These are phyloP conservation scores for Agrypnia vestita DNA, from an alignment of 1,140 invertebrate genomes.

Conservation along the genomic window DNA sequence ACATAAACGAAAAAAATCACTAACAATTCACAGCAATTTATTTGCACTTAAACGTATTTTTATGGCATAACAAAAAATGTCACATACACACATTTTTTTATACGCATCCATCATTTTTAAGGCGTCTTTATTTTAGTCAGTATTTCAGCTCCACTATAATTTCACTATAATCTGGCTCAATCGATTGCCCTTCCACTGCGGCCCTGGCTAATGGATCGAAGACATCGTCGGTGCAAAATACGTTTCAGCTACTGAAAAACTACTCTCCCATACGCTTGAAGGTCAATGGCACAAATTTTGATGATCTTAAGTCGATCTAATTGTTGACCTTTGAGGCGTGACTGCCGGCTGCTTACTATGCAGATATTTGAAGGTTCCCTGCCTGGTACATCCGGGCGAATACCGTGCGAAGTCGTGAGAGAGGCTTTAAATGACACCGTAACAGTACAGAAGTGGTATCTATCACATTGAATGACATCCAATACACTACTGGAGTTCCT, in stretches of 20 bases:
- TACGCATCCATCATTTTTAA: no score
- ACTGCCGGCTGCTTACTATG: constrained; percentile 21
- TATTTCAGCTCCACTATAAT: no score
- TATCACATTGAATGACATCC: neutral
- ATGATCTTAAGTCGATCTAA: constrained; percentile 36
- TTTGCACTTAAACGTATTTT: no score
- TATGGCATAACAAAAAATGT: no score
- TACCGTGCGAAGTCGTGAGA: constrained; percentile 24
- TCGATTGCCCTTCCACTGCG: neutral
- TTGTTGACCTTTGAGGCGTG: constrained; percentile 33
- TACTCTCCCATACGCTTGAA: constrained; percentile 29
- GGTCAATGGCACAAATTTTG: constrained; percentile 52
- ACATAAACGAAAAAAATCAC: no score
- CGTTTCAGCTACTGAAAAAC: neutral
- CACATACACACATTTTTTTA: no score
- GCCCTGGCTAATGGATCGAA: constrained; percentile 10
- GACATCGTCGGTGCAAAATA: constrained; percentile 22
- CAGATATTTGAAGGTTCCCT: constrained; percentile 32
- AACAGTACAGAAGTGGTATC: constrained; percentile 7
- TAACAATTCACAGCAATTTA: no score
- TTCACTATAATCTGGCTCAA: no score
- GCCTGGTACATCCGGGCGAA: neutral
- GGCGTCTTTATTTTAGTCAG: no score
- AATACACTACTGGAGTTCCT: no score
- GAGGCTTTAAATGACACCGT: constrained; percentile 7